Conservation (phyloP, 2,797 vertebrate species). For the Channallabes apus region DNA sequence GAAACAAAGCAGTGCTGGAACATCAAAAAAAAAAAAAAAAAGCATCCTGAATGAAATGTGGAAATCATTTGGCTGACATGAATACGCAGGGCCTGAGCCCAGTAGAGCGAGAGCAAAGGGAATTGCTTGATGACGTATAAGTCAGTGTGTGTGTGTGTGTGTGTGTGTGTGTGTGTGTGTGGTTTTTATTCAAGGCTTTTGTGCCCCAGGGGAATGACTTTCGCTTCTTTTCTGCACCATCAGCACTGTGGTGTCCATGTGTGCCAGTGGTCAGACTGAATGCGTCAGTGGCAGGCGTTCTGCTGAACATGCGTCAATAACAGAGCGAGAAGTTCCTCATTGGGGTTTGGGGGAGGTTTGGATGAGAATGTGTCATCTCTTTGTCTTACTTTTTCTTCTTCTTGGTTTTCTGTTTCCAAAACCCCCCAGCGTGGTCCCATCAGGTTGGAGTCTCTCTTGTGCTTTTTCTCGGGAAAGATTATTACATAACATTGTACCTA, state of each 20-base stretch:
- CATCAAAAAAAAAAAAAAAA: conserved; percentile 30
- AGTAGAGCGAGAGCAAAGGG: conserved; percentile 59
- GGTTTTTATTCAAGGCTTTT: conserved; percentile 6
- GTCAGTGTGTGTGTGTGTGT: conserved; percentile 23
- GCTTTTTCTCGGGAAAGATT: background rate
- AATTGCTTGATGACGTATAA: conserved; percentile 42
- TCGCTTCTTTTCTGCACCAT: conserved; percentile 43
- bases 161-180: conserved; percentile 11
- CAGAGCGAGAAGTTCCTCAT: conserved; percentile 23
- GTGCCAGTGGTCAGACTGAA: conserved; percentile 31
- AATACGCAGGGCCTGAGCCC: conserved; percentile 59
- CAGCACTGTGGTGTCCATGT: conserved; percentile 10
- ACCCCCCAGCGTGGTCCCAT: conserved; percentile 11
- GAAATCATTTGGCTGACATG: conserved; percentile 64
- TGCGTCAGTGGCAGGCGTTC: conserved; percentile 49
- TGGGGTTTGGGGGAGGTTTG: conserved; percentile 4
- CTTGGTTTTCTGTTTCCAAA: background rate
- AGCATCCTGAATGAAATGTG: conserved; percentile 64
- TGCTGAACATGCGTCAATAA: conserved; percentile 49
- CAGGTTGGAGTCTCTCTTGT: background rate
- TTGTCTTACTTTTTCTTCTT: conserved; percentile 9
- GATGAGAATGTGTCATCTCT: conserved; percentile 47
- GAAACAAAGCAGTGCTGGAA: conserved; percentile 49
- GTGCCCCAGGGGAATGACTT: conserved; percentile 18
- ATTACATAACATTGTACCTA: conserved; percentile 16